These are phyloP conservation scores for Pycnomerus fuliginosus DNA, from an alignment of 2,888 invertebrate genomes.

Conservation along the genomic window DNA sequence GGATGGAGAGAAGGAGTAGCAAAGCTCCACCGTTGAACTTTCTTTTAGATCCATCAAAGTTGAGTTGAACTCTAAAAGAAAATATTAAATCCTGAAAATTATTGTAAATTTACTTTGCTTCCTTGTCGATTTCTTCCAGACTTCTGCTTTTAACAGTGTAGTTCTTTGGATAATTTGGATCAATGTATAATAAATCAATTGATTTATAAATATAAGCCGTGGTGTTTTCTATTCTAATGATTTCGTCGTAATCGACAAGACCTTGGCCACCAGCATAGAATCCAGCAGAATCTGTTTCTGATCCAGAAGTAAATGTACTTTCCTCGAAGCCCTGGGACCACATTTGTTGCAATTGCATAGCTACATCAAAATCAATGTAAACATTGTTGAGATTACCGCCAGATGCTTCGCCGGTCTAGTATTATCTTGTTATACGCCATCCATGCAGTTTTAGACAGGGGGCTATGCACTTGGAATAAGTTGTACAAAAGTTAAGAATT, in stretches of 20 bases:
- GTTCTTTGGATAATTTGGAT: background rate
- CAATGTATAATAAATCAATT: too few species aligned
- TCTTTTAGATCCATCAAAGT: background rate
- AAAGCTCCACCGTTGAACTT: background rate
- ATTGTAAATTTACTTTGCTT: conserved; percentile 4
- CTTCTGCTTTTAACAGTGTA: background rate
- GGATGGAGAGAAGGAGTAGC: background rate
- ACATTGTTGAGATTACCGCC: background rate
- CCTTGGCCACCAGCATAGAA: conserved; percentile 1
- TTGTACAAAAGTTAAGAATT: too few species aligned
- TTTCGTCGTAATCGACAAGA: background rate
- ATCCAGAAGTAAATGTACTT: conserved; percentile 3
- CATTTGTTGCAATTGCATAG: conserved; percentile 10
- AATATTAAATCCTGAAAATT: background rate
- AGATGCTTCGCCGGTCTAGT: too few species aligned
- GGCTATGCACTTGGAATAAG: too few species aligned
- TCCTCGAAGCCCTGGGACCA: conserved; percentile 10
- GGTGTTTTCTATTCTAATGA: background rate
- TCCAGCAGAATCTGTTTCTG: conserved; percentile 7
- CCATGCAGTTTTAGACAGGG: too few species aligned
- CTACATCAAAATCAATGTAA: conserved; percentile 1
- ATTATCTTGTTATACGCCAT: too few species aligned
- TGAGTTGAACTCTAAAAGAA: conserved; percentile 7
- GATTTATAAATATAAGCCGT: conserved; percentile 6
- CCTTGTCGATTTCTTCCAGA: conserved; percentile 1